These are phyloP conservation scores for Sternarchorhynchus goeldii DNA, from an alignment of 2,797 vertebrate species.

Conservation along the genomic window DNA sequence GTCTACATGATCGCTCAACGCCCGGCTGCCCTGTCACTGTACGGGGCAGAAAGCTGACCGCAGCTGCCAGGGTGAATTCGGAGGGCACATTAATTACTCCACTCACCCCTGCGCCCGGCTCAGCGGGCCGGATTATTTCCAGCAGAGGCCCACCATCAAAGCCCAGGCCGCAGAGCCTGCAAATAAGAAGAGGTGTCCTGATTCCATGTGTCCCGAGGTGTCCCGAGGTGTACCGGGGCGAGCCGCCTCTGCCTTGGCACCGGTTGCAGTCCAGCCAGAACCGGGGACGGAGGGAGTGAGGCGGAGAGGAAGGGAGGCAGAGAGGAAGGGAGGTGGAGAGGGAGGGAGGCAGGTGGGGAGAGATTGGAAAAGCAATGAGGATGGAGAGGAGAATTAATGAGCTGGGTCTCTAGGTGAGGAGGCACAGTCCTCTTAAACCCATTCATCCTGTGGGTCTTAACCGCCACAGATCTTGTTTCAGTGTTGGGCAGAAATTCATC, in stretches of 20 bases:
- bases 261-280: slow-evolving; percentile 28
- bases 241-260: slow-evolving; percentile 52
- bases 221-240: neutral
- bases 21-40: neutral
- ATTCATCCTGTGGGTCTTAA: slow-evolving; percentile 45
- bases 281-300: neutral
- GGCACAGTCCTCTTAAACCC: slow-evolving; percentile 37
- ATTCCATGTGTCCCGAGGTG: slow-evolving; percentile 35
- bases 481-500: slow-evolving; percentile 38
- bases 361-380: slow-evolving; percentile 6
- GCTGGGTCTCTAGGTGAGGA: slow-evolving; percentile 35
- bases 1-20: neutral
- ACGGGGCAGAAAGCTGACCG: slow-evolving; percentile 25
- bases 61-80: slow-evolving; percentile 4
- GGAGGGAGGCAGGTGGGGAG: neutral
- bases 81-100: slow-evolving; percentile 41
- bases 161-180: neutral
- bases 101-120: neutral
- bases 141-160: slow-evolving; percentile 62
- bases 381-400: slow-evolving; percentile 48
- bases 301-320: neutral
- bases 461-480: slow-evolving; percentile 43
- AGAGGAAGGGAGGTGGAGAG: neutral
- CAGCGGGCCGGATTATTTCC: slow-evolving; percentile 63
- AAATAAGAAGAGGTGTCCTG: slow-evolving; percentile 55